Base-by-base conservation (phyloP, 2,888 invertebrate species). In the Chrysotoxum bicinctum region DNA sequence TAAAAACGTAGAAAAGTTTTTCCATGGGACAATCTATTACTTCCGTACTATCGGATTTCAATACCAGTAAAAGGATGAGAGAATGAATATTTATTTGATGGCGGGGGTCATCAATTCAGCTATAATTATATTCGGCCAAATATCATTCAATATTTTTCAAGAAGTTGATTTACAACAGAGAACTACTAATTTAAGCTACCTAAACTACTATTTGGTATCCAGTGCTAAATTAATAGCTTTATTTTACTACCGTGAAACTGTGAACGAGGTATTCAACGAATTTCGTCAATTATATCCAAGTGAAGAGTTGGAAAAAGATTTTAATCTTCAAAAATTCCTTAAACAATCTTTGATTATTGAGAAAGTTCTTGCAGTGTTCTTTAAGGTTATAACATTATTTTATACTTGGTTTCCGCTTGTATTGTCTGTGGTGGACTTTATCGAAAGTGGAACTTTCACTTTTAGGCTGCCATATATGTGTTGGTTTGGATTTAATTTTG, bases 31-130 rank as follows among this genome's bases (percentile, higher is more conserved):
- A 1, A n/a, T 75, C 5, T 32, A 35, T 16, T 64, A 35, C 23
- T 80, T 84, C 10, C 54, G 64, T 3, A 16, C 66, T 2, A 56
- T 85, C 14, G 85, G 85, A 12, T 68, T 85, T 19, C 68, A 76
- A 9, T 73, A 68, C 43, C 62, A 60, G 1, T 9, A 26, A 0
- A 73, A n/a, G 12, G 2, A 9, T 7, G 7, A 5, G 2, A 54
- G n/a, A 45, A 60, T 52, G 68, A 37, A 16, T 4, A 0, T 30
- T 8, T 9, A 50, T 8, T 30, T 73, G 0, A n/a, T 4, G 3
- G 37, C n/a, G 0, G 45, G 35, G 0, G 6, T 73, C 14, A 9
- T 16, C 10, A 68, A 68, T 30, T 23, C 66, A 32, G 7, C 2
- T 4, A 1, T 54, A n/a, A n/a, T n/a, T n/a, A 19, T 58, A 3